Conservation (phyloP, 2,888 invertebrate genomes). For the Phortica magna region DNA sequence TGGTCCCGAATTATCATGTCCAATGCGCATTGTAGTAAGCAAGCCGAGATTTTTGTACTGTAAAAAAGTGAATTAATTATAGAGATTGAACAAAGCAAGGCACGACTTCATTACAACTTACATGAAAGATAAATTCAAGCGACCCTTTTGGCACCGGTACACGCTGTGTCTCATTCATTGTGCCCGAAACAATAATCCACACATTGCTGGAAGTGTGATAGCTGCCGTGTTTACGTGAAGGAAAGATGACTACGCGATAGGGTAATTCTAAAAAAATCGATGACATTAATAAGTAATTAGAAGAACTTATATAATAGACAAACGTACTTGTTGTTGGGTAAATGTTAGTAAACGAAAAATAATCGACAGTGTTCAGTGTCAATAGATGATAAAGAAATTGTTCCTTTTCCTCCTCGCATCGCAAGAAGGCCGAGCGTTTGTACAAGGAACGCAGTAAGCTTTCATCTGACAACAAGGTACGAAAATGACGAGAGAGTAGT, state of each 20-base stretch:
- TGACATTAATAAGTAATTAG: constrained; percentile 10
- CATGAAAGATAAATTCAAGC: constrained; percentile 95
- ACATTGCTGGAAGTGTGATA: constrained; percentile 93
- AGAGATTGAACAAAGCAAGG: background rate
- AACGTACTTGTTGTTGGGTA: constrained; percentile 90
- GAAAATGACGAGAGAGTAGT: constrained; percentile 93
- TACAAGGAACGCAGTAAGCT: constrained; percentile 89
- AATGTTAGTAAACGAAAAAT: constrained; percentile 98
- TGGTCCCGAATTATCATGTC: constrained; percentile 95
- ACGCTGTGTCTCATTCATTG: constrained; percentile 92
- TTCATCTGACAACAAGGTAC: constrained; percentile 89
- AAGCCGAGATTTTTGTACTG: constrained; percentile 98
- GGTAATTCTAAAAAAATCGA: constrained; percentile 85
- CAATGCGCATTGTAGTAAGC: constrained; percentile 95
- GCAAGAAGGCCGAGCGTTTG: constrained; percentile 95
- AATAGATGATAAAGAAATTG: constrained; percentile 98
- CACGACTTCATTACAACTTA: constrained; percentile 77
- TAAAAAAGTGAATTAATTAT: background rate
- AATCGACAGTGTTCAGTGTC: constrained; percentile 98
- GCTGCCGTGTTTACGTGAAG: constrained; percentile 90
- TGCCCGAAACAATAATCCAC: constrained; percentile 96
- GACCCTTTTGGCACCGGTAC: constrained; percentile 92
- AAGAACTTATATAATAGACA: background rate
- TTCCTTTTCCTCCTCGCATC: constrained; percentile 98
- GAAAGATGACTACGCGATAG: constrained; percentile 95